A percentile compares a stretch with the other conserved stretches of the same genome.
These are phyloP conservation scores for Cosmopolites sordidus DNA, from an alignment of 2,888 invertebrate genomes.

Conservation along the genomic window DNA sequence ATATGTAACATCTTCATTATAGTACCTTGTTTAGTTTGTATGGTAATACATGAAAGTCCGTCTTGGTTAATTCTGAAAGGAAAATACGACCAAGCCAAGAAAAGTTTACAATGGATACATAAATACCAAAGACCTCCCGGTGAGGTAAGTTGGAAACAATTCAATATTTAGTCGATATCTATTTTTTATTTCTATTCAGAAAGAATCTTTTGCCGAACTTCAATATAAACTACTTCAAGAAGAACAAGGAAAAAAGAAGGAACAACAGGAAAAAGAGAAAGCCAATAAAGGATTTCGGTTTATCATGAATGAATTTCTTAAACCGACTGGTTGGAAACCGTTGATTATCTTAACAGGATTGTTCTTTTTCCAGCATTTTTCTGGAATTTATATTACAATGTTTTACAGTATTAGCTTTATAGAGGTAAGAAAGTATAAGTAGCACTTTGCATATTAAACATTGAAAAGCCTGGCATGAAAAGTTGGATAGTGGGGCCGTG, in stretches of 20 bases:
- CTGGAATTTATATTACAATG: slow-evolving; percentile 59
- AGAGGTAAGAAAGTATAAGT: slow-evolving; percentile 49
- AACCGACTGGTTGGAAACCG: slow-evolving; percentile 58
- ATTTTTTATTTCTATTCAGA: slow-evolving; percentile 30
- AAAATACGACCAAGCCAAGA: slow-evolving; percentile 51
- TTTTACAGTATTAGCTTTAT: slow-evolving; percentile 60
- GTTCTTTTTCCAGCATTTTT: slow-evolving; percentile 57
- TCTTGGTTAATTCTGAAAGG: slow-evolving; percentile 56
- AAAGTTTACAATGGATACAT: slow-evolving; percentile 51
- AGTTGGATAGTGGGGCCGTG: too few species aligned
- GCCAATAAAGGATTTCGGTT: slow-evolving; percentile 38
- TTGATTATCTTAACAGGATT: slow-evolving; percentile 53
- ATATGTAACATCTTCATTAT: slow-evolving; percentile 51
- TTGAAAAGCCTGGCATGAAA: too few species aligned
- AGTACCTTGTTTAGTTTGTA: slow-evolving; percentile 50
- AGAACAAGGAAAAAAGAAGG: slow-evolving; percentile 51
- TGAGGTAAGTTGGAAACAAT: slow-evolving; percentile 33
- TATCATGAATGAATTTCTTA: slow-evolving; percentile 48
- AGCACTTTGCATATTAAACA: too few species aligned
- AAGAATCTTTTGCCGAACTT: slow-evolving; percentile 49
- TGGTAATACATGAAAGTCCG: slow-evolving; percentile 57
- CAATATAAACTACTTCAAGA: slow-evolving; percentile 52
- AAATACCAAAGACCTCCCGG: slow-evolving; percentile 46
- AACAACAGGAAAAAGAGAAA: slow-evolving; percentile 20
- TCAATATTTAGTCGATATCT: neutral